phyloP scores from a whole-genome alignment of 2,888 invertebrate genomes.

The Pemphredon lugubris region DNA sequence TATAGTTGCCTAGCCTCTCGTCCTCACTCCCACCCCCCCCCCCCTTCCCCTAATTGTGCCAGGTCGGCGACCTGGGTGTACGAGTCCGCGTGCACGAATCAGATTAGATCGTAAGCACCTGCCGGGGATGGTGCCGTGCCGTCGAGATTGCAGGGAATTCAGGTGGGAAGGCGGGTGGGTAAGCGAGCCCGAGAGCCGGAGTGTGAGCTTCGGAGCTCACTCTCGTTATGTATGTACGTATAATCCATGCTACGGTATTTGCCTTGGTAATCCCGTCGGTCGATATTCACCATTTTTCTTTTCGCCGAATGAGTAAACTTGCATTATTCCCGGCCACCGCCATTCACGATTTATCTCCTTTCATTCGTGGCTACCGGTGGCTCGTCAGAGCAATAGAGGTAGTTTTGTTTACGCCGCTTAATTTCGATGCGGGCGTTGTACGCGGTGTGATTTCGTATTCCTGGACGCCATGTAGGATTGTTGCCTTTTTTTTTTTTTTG shows the following conservation, averaged over 20 bases:
- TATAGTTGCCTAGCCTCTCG: conserved; percentile 23
- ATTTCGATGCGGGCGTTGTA: too few species aligned
- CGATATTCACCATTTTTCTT: conserved; percentile 52
- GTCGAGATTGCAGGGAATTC: conserved; percentile 64
- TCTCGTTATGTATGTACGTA: conserved; percentile 48
- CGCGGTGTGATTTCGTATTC: too few species aligned
- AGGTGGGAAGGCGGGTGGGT: conserved; percentile 45
- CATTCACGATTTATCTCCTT: conserved; percentile 24
- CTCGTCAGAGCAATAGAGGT: too few species aligned
- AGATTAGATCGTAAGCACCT: conserved; percentile 70
- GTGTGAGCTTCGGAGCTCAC: conserved; percentile 36
- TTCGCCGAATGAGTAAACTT: conserved; percentile 40
- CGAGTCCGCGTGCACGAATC: conserved; percentile 68
- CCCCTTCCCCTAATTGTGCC: conserved; percentile 55
- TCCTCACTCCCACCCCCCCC: too few species aligned
- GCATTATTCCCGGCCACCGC: conserved; percentile 29
- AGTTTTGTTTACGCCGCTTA: too few species aligned
- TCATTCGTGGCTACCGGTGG: not conserved
- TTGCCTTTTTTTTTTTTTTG: too few species aligned
- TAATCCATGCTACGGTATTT: conserved; percentile 49
- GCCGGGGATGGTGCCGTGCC: conserved; percentile 55
- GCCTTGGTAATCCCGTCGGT: conserved; percentile 35
- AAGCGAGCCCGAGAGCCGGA: conserved; percentile 39
- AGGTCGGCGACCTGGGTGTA: conserved; percentile 64
- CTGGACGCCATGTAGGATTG: too few species aligned